Evolutionary conservation across 2,888 invertebrate genomes (phyloP), one percentile per base, ranked within the genome.

Genomic region (Pinctada fucata): DNA sequence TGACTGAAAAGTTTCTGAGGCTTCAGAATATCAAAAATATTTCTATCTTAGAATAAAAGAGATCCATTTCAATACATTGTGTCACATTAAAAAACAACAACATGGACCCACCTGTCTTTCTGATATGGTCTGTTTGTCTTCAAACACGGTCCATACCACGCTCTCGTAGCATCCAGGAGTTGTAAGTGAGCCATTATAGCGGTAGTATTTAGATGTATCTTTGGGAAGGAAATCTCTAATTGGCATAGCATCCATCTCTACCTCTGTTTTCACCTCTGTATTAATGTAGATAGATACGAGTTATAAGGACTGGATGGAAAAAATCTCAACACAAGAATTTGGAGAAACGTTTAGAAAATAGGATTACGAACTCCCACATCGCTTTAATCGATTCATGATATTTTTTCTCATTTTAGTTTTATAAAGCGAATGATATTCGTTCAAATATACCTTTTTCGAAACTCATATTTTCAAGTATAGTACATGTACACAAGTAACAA

Each of bases 81-180:
- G 31, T 1, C 31, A 31, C 31, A 31, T 31, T 31, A 1, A 31
- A 31, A 31, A 31, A 31, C 31, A 31, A 31, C 31, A 31, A 31
- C 31, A 31, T 31, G 31, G 31, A 31, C 31, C 31, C 31, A 90
- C 91, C 89, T 91, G 91, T 77, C 84, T 78, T n/a, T 84, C 80
- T 0, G 89, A 90, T 68, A 91, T 88, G 5, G 84, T 85, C 63
- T 87, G 88, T 70, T 84, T 85, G 31, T 86, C 75, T 13, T 88
- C 83, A 79, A 91, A 90, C n/a, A 91, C 87, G 5, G 90, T 90
- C 91, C 91, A 91, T 16, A 88, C 80, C 69, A 91, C 91, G 76
- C 87, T 89, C 78, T 91, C 91, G 74, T 87, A 88, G 78, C 91
- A 91, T 2, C 86, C 86, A 0, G 91, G 91, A 48, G 91, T 90